Evolutionary conservation across 1,140 invertebrate species (phyloP), one percentile per base, ranked within the genome.

Genomic region (Drosophila tristis): DNA sequence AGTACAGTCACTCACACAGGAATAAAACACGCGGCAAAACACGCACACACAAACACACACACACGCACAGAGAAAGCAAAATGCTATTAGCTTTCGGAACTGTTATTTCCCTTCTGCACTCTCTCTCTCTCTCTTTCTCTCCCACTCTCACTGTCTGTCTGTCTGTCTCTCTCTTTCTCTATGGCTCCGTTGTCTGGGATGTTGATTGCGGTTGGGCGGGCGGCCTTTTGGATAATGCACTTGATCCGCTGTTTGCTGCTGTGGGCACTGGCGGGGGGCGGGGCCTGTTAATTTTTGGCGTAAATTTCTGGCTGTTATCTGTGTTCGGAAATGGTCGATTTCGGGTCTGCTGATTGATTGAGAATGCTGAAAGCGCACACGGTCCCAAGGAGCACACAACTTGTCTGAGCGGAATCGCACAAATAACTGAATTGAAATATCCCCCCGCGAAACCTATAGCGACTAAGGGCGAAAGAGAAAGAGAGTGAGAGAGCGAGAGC

Each of bases 391-490:
- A 75, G 80, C 74, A 73, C 81, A 82, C 84, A 84, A 89, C 84
- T 84, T 80, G 79, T 89, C 84, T 84, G 84, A 89, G 79, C 62
- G 59, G 80, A 89, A 90, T 75, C 89, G 84, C 84, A 89, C 79
- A 89, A 89, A 89, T 89, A 89, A 89, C 85, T 89, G 80, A 89
- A 89, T 78, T 81, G 70, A 78, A 86, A 81, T 77, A 66, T 77
- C 63, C 59, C 72, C 76, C 71, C 64, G 59, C 50, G 50, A 15
- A 44, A 31, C 39, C 13, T 42, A 49, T 51, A 43, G 59, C 50
- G 48, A 20, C 16, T 5, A 43, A 58, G 45, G 39, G 26, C 50
- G 11, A 50, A 5, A 72, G 25, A 39, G 35, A 11, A 15, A 56
- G 26, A 59, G 44, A 39, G 13, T 48, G 43, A 35, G 48, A 51